Evolutionary conservation across 2,888 invertebrate genomes (phyloP), one percentile per base, ranked within the genome.

Genomic region (Heliconius charithonia): DNA sequence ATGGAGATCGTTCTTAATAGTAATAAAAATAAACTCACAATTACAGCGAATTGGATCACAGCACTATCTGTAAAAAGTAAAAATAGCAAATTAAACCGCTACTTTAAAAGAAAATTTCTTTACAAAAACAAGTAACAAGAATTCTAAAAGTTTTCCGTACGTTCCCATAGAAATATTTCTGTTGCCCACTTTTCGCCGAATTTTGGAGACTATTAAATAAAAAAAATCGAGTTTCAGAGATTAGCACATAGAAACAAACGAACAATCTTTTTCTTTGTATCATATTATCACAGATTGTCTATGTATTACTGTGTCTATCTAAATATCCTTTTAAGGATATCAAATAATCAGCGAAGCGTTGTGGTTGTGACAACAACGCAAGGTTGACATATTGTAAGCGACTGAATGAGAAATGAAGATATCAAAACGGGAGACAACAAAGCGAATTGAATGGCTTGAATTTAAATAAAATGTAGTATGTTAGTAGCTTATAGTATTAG

Each of bases 341-440:
- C 29, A 32, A 66, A 66, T 66, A 32, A 66, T 32, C 66, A 66
- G 19, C 16, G 65, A 65, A 65, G 29, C 29, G 65, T 29, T 29
- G 19, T 65, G 29, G 19, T 27, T 7, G 37, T 25, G 41, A 69
- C 41, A 69, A 69, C 51, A 19, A 45, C 45, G 27, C 45, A 19
- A 69, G 71, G 29, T 27, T 71, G 45, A 72, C 56, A 72, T 56
- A 22, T 59, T 59, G 51, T 59, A 72, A 29, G 32, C n/a, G 59
- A 72, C n/a, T 32, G 59, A 72, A 72, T 72, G 59, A 32, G 59
- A 72, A 59, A 72, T 72, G 56, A 70, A 70, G 19, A 27, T 27
- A 45, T 70, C 27, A 45, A 70, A 27, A 27, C 19, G 9, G 7
- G 19, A 27, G 45, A 70, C 41, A 51, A 51, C 45, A 70, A 51